Percentiles rank a stretch among this genome's conserved stretches.
Conservation (phyloP, 2,888 invertebrate species). For the Notodonta ziczac region DNA sequence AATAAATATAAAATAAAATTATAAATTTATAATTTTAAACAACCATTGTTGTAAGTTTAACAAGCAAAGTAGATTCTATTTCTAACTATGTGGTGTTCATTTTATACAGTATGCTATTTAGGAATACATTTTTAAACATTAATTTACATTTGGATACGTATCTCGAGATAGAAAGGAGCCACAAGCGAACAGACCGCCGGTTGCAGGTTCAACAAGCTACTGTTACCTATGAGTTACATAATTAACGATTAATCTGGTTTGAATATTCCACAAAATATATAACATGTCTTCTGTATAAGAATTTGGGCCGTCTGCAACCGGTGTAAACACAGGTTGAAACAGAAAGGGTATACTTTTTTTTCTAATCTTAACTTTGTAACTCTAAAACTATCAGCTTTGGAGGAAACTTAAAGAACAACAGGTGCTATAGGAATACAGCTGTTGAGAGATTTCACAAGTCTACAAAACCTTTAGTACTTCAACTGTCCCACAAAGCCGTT, state of each 20-base stretch:
- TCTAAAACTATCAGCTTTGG: no score
- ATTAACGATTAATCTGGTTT: background rate
- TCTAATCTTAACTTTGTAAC: no score
- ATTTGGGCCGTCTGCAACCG: slow-evolving; percentile 41
- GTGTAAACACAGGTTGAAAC: slow-evolving; percentile 9
- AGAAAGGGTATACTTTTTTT: no score
- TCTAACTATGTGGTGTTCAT: slow-evolving; percentile 46
- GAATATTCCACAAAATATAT: background rate
- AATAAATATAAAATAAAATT: no score
- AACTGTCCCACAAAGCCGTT: no score
- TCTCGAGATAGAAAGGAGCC: slow-evolving; percentile 44
- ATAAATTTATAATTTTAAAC: background rate
- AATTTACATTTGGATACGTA: slow-evolving; percentile 44
- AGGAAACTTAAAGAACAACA: no score
- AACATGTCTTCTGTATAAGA: background rate
- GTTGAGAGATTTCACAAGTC: no score
- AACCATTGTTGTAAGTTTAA: background rate
- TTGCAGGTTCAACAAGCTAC: slow-evolving; percentile 37
- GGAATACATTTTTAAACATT: slow-evolving; percentile 33
- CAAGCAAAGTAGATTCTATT: background rate
- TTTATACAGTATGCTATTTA: slow-evolving; percentile 60
- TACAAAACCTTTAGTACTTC: no score
- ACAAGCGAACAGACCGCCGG: slow-evolving; percentile 45
- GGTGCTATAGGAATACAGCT: no score
- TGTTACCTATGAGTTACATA: no score